Evolutionary conservation across 2,888 invertebrate species (phyloP).

Genomic region (Creontiades dilutus): DNA sequence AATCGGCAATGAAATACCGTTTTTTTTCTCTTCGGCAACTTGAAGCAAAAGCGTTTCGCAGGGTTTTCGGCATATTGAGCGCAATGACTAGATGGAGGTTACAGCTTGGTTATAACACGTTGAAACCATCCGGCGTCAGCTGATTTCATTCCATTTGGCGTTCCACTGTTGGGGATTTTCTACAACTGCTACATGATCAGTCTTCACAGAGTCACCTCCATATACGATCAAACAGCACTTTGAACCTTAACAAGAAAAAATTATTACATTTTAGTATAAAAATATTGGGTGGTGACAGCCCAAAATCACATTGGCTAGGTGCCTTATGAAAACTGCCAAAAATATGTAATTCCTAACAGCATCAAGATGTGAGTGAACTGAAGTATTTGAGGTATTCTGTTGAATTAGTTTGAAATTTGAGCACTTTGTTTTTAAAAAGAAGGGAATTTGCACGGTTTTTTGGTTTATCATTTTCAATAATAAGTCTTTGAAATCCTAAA

Average conservation of each 20-base stretch:
- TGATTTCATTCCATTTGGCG: not conserved
- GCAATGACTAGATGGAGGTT: slow-evolving; percentile 25
- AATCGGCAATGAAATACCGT: not conserved
- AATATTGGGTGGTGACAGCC: too few species aligned
- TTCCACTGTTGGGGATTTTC: not conserved
- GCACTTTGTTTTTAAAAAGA: too few species aligned
- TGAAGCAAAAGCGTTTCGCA: not conserved
- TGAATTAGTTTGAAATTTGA: too few species aligned
- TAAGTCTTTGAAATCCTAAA: too few species aligned
- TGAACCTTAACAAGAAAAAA: not conserved
- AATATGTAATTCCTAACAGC: too few species aligned
- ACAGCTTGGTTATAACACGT: not conserved
- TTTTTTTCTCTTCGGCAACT: not conserved
- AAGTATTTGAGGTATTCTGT: too few species aligned
- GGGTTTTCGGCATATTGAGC: not conserved
- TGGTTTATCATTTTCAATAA: too few species aligned
- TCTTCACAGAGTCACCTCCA: slow-evolving; percentile 2
- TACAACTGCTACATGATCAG: not conserved
- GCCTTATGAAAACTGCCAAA: too few species aligned
- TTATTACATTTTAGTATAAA: too few species aligned
- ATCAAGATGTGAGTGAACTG: too few species aligned
- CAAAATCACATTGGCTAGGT: too few species aligned
- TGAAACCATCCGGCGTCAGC: not conserved
- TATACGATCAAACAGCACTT: not conserved
- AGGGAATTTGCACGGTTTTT: too few species aligned